Base-by-base conservation (phyloP, 2,888 invertebrate genomes). In the Drosophila nr. perissopoda region DNA sequence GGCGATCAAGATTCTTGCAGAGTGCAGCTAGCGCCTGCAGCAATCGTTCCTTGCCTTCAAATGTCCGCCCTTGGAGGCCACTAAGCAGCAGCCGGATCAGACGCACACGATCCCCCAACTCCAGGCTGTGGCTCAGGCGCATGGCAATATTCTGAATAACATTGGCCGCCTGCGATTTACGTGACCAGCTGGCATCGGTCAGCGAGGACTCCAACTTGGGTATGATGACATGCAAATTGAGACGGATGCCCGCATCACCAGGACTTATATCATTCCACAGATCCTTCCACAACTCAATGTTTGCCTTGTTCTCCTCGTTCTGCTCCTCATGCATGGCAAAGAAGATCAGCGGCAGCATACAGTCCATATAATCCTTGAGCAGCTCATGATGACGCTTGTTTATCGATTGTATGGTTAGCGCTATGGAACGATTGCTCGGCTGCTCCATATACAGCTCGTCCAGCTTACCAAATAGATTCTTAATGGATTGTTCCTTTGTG, bases 231-330 rank as follows among this genome's bases (percentile, higher is more conserved):
- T 95, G 94, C 70, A 97, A 93, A 92, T 98, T 96, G 73, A 96
- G 95, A 33, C 95, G 94, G 78, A 98, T 96, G 48, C 97, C 98
- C 56, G 95, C 95, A 93, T 97, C 98, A n/a, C 97, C 96, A n/a
- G 97, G 97, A 74, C 97, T 96, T 38, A 97, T 95, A 90, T 98
- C 98, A 53, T 95, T 95, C 98, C 98, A 98, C 48, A 98, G 94
- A 91, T 98, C 98, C 75, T 96, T 96, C 96, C 97, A 98, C 73
- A 96, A 93, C 88, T 96, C 96, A 73, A 96, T 94, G 16, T 95
- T 95, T 16, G 90, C 89, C 78, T 94, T 94, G 72, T 94, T 94
- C 75, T 94, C 94, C 29, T 95, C 95, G 21, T 94, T 95, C 89
- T 96, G 95, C 84, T 96, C 95, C 25, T 95, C 96, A 89, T 98